Evolutionary conservation across 1,140 invertebrate genomes (phyloP), one percentile per base, ranked within the genome.

Genomic region (Orchestia grillus): DNA sequence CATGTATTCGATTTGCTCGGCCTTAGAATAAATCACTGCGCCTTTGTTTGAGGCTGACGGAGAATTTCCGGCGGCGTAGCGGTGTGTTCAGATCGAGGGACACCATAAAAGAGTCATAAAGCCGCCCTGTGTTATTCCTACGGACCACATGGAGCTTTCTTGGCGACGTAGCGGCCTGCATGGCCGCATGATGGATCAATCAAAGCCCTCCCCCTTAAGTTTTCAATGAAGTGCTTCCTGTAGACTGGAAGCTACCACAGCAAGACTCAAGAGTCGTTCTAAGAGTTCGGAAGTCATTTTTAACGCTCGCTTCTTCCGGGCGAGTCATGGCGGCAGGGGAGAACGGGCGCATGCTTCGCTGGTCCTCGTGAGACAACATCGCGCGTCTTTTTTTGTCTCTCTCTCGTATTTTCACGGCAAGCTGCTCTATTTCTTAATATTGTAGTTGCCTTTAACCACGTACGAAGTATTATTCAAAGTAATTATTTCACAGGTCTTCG

Each of bases 151-250:
- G 43, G 6, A 23, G 92, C 43, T 94, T 44, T 44, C 88, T 42
- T 3, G 41, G 11, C 44, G 92, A 94, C 92, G 92, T 47, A 45
- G 44, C 90, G 16, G 40, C 90, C 19, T 53, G 6, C 19, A 43
- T 4, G 44, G 92, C 16, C 44, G 43, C 92, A 45, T 94, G 92
- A 94, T 94, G 92, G 92, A 94, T 94, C 92, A 45, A 94, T 94
- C 92, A 94, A 94, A 45, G 92, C 92, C 44, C 92, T 94, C 92
- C 92, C 92, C 92, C 92, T 94, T 94, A 94, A 94, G 92, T 94
- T 94, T 94, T 94, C 92, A 94, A 94, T 94, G 92, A 94, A 94
- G 92, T 94, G 92, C 44, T 94, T 94, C 92, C 92, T 94, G 92
- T 94, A 42, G 92, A 94, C 43, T 94, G 92, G 44, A 94, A 94